Percentiles rank a stretch among this genome's conserved stretches.
Conservation (phyloP, 2,113 vertebrate genomes). For the Dendrocopos noguchii region DNA sequence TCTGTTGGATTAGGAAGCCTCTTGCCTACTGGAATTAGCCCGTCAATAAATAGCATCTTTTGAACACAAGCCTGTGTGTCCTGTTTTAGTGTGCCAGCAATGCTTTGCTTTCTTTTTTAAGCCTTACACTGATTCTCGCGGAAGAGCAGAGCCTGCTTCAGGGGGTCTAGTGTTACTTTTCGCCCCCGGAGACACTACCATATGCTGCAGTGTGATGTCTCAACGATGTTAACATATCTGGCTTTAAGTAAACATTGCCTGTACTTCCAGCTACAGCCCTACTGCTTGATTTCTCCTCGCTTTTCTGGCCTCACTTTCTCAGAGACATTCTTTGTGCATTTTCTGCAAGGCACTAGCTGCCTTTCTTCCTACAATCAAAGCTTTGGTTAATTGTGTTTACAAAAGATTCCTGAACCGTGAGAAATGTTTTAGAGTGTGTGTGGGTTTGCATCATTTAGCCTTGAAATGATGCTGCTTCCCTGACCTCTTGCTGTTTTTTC, state of each 20-base stretch:
- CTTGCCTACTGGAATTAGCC: background rate
- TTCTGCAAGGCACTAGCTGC: background rate
- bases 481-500: slow-evolving; percentile 26
- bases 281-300: background rate
- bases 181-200: background rate
- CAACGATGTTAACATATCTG: background rate
- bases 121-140: background rate
- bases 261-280: background rate
- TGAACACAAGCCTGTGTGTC: background rate
- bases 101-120: background rate
- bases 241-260: background rate
- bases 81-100: background rate
- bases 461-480: slow-evolving; percentile 40
- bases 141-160: background rate
- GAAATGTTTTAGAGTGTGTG: slow-evolving; percentile 28
- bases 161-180: background rate
- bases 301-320: background rate
- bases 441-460: background rate
- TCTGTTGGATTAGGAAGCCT: background rate
- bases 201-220: background rate
- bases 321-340: background rate
- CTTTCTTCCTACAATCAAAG: background rate
- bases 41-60: background rate
- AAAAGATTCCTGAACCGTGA: slow-evolving; percentile 33
- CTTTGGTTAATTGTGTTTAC: background rate